Base-by-base conservation (phyloP, 2,797 vertebrate genomes). In the Coregonus suidteri region DNA sequence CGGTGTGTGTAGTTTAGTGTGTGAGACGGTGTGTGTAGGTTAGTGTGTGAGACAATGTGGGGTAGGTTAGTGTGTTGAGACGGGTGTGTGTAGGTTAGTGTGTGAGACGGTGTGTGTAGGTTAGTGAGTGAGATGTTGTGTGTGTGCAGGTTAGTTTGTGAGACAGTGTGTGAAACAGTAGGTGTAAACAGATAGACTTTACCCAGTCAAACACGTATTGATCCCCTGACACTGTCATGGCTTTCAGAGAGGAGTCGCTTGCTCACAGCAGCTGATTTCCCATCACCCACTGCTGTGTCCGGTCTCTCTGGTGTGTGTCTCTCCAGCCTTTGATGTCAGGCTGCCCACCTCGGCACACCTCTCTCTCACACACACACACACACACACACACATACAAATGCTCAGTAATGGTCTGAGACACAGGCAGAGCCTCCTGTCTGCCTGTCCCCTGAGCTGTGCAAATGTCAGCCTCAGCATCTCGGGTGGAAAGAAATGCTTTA, bases 171-270 rank as follows among this genome's bases (percentile, higher is more conserved):
- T 83, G 79, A 81, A 82, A 78, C 81, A 53, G 30, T 81, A 30
- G 1, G 75, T 84, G 78, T 74, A 86, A 86, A 89, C 82, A 51
- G 73, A 84, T 86, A 79, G 73, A 77, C 62, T 52, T 85, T 79
- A 73, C 47, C 66, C 52, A 71, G 59, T 81, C 70, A 84, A 71
- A 62, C 74, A 73, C 35, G 34, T 88, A 88, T 90, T 88, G 86
- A 92, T 91, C 83, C 84, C 85, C 84, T 84, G 87, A 90, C 80
- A 84, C 41, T 1, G 78, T 85, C 84, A 73, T 11, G 56, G 77
- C 76, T 85, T 80, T 71, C 80, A 25, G 25, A 25, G 25, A 67
- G 30, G 1, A 16, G 65, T 67, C 25, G 31, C 31, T 51, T 59
- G 52, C 14, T 72, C 79, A 68, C 78, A 75, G 74, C 25, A 86